Evolutionary conservation across 2,888 invertebrate species (phyloP).

Genomic region (Syrista parreyssii): DNA sequence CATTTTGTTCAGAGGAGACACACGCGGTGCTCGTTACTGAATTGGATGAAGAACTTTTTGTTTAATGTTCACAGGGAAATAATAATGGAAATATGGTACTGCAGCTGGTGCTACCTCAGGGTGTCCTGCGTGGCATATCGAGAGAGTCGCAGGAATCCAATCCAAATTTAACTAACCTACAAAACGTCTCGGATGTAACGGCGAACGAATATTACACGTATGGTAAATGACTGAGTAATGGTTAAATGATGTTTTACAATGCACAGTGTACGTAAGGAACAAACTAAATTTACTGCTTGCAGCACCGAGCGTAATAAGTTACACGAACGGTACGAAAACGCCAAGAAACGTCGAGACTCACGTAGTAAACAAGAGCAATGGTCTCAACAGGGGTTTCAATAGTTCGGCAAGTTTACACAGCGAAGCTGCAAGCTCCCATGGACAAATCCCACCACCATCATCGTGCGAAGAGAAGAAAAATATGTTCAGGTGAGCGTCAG

Average conservation of each 20-base stretch:
- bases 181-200: slow-evolving; percentile 12
- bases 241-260: background rate
- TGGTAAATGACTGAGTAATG: slow-evolving; percentile 1
- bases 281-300: background rate
- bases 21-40: background rate
- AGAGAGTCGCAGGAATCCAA: slow-evolving; percentile 6
- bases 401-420: slow-evolving; percentile 17
- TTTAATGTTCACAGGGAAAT: slow-evolving; percentile 12
- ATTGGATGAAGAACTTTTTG: background rate
- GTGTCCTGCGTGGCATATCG: slow-evolving; percentile 17
- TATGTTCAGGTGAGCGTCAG: slow-evolving; percentile 56
- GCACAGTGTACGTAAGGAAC: background rate
- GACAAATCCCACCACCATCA: slow-evolving; percentile 48
- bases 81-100: slow-evolving; percentile 62
- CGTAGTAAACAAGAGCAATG: background rate
- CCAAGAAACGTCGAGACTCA: slow-evolving; percentile 6
- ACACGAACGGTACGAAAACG: slow-evolving; percentile 4
- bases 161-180: slow-evolving; percentile 6
- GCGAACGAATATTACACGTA: slow-evolving; percentile 17
- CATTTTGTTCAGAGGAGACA: background rate
- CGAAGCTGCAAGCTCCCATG: slow-evolving; percentile 20
- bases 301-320: slow-evolving; percentile 20
- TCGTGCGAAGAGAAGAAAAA: slow-evolving; percentile 57
- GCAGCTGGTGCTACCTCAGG: slow-evolving; percentile 59
- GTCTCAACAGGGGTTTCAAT: slow-evolving; percentile 12